Percentiles rank a stretch among this genome's conserved stretches.
Evolutionary conservation across 2,888 invertebrate genomes (phyloP).

Genomic region (Caenorhabditis sp.): DNA sequence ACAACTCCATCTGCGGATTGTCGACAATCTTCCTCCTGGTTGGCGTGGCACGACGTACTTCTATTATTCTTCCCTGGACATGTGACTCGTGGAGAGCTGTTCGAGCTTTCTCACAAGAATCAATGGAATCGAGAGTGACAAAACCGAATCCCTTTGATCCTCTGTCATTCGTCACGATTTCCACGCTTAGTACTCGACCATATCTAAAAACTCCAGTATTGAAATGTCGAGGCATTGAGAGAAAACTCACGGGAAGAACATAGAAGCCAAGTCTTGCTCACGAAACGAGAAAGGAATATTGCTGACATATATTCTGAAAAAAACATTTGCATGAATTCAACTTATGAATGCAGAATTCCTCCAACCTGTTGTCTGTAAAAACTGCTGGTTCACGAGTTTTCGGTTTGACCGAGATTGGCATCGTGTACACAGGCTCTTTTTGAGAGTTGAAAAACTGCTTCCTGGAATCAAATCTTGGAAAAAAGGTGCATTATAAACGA

Average conservation of each 20-base stretch:
- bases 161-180: conserved; percentile 69
- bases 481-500: too few relatives aligned
- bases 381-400: conserved; percentile 63
- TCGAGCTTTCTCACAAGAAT: conserved; percentile 66
- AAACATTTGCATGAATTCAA: neutral
- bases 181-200: conserved; percentile 64
- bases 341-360: too few relatives aligned
- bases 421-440: conserved; percentile 55
- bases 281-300: conserved; percentile 72
- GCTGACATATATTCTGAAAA: conserved; percentile 70
- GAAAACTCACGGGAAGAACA: conserved; percentile 66
- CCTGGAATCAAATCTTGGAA: conserved; percentile 3
- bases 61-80: conserved; percentile 69
- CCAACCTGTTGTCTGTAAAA: conserved; percentile 67
- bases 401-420: conserved; percentile 67
- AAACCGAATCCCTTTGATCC: conserved; percentile 73
- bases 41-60: conserved; percentile 64
- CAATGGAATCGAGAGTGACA: conserved; percentile 67
- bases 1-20: conserved; percentile 41
- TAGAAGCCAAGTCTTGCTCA: conserved; percentile 64
- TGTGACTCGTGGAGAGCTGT: conserved; percentile 62
- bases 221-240: too few relatives aligned
- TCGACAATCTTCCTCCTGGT: conserved; percentile 56
- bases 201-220: too few relatives aligned
- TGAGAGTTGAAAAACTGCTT: conserved; percentile 14